Percentiles rank a stretch among this genome's conserved stretches.
Conservation (phyloP, 2,888 invertebrate genomes). For the Hyposoter didymator region DNA sequence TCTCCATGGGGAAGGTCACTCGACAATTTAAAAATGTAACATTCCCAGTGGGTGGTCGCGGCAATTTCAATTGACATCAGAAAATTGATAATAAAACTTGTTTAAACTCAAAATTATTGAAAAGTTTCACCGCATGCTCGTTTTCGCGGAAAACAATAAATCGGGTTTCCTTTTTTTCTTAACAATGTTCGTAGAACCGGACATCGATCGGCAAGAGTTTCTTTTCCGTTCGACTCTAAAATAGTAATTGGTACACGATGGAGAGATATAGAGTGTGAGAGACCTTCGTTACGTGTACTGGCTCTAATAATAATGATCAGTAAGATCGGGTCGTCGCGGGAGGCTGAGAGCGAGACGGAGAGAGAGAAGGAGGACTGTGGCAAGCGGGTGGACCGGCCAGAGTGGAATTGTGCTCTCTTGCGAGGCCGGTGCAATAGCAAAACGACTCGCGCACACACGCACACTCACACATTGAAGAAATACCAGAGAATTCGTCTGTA, state of each 20-base stretch:
- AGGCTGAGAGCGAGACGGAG: background rate
- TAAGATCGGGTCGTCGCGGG: slow-evolving; percentile 14
- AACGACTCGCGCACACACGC: slow-evolving; percentile 9
- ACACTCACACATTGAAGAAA: background rate
- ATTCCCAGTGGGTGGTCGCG: background rate
- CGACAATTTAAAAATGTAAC: background rate
- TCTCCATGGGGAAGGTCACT: too few species aligned
- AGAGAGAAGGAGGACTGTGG: slow-evolving; percentile 32
- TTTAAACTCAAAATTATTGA: too few species aligned
- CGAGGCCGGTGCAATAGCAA: slow-evolving; percentile 54
- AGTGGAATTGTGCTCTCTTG: slow-evolving; percentile 39
- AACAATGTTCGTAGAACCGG: slow-evolving; percentile 23
- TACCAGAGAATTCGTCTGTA: background rate
- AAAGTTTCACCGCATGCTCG: background rate
- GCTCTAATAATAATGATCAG: slow-evolving; percentile 67
- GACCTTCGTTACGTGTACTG: slow-evolving; percentile 65
- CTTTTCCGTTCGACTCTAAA: slow-evolving; percentile 44
- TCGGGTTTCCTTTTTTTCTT: background rate
- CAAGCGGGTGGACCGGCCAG: slow-evolving; percentile 35
- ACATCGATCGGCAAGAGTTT: slow-evolving; percentile 15
- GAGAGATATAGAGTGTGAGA: slow-evolving; percentile 41
- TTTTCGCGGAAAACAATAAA: background rate
- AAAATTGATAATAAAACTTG: background rate
- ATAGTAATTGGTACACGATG: slow-evolving; percentile 65
- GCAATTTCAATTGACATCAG: background rate